phyloP scores from a whole-genome alignment of 2,113 vertebrate species.

The Python bivittatus region DNA sequence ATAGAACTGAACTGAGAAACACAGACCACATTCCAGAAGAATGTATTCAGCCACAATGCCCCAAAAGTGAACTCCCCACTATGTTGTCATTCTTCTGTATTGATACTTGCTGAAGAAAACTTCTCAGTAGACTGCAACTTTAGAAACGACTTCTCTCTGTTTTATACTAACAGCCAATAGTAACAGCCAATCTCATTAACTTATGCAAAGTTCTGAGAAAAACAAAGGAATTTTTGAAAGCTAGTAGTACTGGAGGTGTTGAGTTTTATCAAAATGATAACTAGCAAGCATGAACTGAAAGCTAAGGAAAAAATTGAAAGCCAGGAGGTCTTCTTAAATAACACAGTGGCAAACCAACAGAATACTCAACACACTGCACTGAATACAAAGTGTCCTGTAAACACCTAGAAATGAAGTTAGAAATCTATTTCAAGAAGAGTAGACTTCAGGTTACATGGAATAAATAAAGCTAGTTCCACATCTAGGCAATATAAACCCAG shows the following conservation, averaged over 20 bases:
- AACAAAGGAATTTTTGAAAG: neutral
- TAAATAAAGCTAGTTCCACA: neutral
- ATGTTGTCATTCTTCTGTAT: neutral
- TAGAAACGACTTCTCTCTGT: neutral
- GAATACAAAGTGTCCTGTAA: neutral
- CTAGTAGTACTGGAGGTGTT: neutral
- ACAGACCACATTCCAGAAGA: neutral
- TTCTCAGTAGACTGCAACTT: neutral
- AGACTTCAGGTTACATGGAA: neutral
- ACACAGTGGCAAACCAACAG: constrained; percentile 4
- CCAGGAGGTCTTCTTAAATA: neutral
- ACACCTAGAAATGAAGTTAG: constrained; percentile 7
- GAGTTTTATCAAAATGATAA: constrained; percentile 21
- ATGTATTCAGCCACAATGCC: neutral
- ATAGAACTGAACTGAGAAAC: neutral
- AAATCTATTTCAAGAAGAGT: neutral
- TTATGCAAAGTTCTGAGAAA: neutral
- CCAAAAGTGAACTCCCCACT: neutral
- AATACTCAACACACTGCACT: neutral
- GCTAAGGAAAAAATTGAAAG: neutral
- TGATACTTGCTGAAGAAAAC: neutral
- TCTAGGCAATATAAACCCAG: neutral
- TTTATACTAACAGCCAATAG: neutral
- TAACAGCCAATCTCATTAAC: neutral
- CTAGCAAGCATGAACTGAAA: constrained; percentile 7